Percentiles rank a stretch among this genome's conserved stretches.
These are phyloP conservation scores for Pygoscelis adeliae DNA, from an alignment of 2,113 vertebrate genomes.

Conservation along the genomic window DNA sequence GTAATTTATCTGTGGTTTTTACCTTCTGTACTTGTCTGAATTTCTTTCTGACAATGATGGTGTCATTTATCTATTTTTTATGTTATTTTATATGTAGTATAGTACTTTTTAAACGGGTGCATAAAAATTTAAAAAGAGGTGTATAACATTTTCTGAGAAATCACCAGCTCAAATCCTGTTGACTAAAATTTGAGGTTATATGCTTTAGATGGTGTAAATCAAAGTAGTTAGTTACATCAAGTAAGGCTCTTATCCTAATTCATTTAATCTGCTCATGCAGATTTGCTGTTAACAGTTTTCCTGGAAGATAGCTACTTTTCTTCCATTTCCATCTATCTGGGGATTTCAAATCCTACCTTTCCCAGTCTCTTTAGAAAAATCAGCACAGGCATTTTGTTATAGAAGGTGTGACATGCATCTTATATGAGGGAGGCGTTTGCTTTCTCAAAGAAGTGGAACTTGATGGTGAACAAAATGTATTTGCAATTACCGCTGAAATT, in stretches of 20 bases:
- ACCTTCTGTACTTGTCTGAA: not conserved
- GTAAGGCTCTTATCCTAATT: not conserved
- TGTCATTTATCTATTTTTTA: not conserved
- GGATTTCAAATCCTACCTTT: not conserved
- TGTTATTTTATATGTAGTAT: not conserved
- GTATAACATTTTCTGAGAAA: not conserved
- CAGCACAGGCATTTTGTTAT: not conserved
- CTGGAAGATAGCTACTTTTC: not conserved
- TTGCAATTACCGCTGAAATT: not conserved
- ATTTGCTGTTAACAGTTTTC: constrained; percentile 1
- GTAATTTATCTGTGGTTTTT: not conserved
- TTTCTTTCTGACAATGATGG: not conserved
- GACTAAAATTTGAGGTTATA: not conserved
- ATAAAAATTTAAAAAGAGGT: not conserved
- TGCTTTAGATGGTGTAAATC: not conserved
- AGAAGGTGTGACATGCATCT: not conserved
- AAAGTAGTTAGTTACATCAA: not conserved
- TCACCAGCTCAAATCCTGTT: not conserved
- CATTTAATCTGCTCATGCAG: not conserved
- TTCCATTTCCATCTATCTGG: not conserved
- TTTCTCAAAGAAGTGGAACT: not conserved
- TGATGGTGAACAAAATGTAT: not conserved
- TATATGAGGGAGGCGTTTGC: not conserved
- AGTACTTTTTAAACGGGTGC: not conserved
- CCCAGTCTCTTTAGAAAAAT: not conserved